Evolutionary conservation across 1,140 invertebrate species (phyloP), one percentile per base, ranked within the genome.

Genomic region (Orius insidiosus): DNA sequence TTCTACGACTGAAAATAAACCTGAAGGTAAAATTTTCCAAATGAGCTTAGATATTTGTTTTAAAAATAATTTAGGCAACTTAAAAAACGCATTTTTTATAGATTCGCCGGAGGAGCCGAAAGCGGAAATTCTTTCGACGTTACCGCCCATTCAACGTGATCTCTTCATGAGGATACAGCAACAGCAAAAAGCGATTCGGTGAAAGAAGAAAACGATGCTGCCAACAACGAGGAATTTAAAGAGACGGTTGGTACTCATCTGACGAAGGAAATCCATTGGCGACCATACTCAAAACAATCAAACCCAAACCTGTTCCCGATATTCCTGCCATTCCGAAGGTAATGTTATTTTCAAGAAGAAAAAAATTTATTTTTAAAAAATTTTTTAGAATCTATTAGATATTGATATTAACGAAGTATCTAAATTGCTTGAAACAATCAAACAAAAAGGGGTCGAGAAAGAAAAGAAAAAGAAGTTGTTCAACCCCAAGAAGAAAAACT

Each of bases 231-330:
- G 14, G 56, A 55, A 42, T 39, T 18, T 10, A 46, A 40, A 31
- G 69, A 49, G 77, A 80, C 48, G 75, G 80, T 56, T 82, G 80
- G 78, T 83, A 82, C 57, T 81, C 78, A 0, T 79, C 78, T 42
- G 76, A 80, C 50, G 76, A 80, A 30, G 62, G 35, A 37, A 31
- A 36, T 30, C 11, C 38, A 3, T 4, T 13, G 9, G 38, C 11
- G 9, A 10, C 38, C 9, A 13, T 40, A 2, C 8, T 41, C 7
- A 11, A 40, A 10, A 48, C 16, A 4, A 32, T 48, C 19, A 48
- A 40, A 13, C 9, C 46, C 24, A 24, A 24, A 24, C 24, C 24
- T 8, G 3, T 5, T 24, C 24, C 24, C 24, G 3, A 24, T 7
- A 24, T 24, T 7, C 24, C 24, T 3, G 7, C 24, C 24, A 24